These are phyloP conservation scores for Castor canadensis DNA, from an alignment of 2,113 vertebrate genomes.

Conservation along the genomic window DNA sequence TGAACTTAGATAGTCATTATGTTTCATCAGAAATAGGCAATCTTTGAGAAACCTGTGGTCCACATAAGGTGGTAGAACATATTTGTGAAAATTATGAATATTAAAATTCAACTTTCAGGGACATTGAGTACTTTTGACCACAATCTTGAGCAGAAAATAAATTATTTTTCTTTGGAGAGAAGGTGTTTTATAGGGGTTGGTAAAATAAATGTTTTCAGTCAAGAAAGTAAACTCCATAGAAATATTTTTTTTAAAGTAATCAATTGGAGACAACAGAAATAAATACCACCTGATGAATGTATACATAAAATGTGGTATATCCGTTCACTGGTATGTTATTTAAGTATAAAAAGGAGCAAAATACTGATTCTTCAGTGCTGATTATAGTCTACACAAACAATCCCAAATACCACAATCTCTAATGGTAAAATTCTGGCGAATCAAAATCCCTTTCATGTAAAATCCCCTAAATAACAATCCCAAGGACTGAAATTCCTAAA, in stretches of 20 bases:
- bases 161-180: background rate
- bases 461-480: background rate
- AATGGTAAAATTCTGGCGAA: background rate
- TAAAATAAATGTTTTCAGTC: background rate
- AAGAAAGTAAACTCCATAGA: background rate
- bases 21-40: background rate
- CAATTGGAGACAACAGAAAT: background rate
- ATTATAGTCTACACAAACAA: background rate
- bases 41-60: background rate
- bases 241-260: too few species aligned
- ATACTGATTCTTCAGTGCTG: background rate
- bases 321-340: background rate
- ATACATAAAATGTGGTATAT: background rate
- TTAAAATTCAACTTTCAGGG: background rate
- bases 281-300: background rate
- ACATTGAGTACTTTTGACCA: background rate
- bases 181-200: background rate
- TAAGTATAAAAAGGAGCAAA: background rate
- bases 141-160: background rate
- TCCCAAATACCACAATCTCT: background rate
- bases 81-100: background rate
- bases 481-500: background rate
- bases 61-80: background rate
- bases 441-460: background rate
- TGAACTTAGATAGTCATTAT: background rate